Evolutionary conservation across 2,888 invertebrate species (phyloP).

Genomic region (Dryobotodes eremita): DNA sequence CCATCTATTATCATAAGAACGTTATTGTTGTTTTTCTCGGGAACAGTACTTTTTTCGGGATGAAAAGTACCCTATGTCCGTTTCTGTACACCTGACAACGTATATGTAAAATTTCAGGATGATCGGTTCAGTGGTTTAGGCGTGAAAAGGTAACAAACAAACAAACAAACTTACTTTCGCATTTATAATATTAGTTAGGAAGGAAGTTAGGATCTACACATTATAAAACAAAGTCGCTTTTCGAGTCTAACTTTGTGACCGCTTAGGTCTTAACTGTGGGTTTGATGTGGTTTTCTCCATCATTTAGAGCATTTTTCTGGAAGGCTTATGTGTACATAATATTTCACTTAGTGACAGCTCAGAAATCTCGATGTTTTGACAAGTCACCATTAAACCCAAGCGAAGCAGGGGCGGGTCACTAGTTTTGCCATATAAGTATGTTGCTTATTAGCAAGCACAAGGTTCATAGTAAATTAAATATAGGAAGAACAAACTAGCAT

Average conservation of each 20-base stretch:
- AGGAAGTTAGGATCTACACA: too few relatives aligned
- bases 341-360: background rate
- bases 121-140: too few relatives aligned
- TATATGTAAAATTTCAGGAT: too few relatives aligned
- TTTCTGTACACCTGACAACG: too few relatives aligned
- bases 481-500: background rate
- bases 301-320: background rate
- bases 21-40: too few relatives aligned
- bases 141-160: too few relatives aligned
- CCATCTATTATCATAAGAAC: too few relatives aligned
- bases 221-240: background rate
- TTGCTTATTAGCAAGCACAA: background rate
- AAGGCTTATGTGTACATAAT: background rate
- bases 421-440: background rate
- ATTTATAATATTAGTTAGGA: too few relatives aligned
- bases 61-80: too few relatives aligned
- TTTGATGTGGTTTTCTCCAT: too few relatives aligned
- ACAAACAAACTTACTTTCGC: too few relatives aligned
- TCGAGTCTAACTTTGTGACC: background rate
- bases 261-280: background rate
- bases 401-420: background rate
- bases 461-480: background rate
- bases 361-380: background rate
- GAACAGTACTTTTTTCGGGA: too few relatives aligned
- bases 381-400: background rate